These are phyloP conservation scores for Eptatretus burgeri DNA, from an alignment of 2,113 vertebrate genomes.

Conservation along the genomic window DNA sequence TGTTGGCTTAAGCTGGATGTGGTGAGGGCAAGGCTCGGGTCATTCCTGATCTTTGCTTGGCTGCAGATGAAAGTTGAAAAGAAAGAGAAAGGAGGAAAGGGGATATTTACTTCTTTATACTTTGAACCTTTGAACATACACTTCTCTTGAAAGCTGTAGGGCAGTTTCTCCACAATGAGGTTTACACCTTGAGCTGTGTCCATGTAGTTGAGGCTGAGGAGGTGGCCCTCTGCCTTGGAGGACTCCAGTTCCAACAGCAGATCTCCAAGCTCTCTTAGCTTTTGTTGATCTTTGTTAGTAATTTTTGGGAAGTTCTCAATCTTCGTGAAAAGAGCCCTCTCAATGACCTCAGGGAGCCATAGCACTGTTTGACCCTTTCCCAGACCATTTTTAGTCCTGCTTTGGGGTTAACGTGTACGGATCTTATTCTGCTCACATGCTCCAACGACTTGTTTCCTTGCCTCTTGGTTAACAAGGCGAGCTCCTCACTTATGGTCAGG, in stretches of 20 bases:
- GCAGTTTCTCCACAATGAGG: too few relatives aligned
- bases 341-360: constrained; percentile 10
- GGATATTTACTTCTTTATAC: too few relatives aligned
- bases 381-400: constrained; percentile 7
- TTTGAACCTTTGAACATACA: too few relatives aligned
- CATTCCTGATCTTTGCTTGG: too few relatives aligned
- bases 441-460: constrained; percentile 12
- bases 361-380: constrained; percentile 10
- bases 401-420: constrained; percentile 8
- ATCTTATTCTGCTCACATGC: constrained; percentile 10
- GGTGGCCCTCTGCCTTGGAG: too few relatives aligned
- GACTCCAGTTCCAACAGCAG: neutral
- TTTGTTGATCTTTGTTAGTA: neutral
- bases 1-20: too few relatives aligned
- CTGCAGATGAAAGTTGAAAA: too few relatives aligned
- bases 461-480: constrained; percentile 13
- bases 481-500: constrained; percentile 11
- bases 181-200: neutral
- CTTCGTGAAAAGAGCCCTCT: constrained; percentile 11
- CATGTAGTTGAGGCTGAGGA: neutral
- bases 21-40: too few relatives aligned
- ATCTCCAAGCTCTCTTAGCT: constrained; percentile 6
- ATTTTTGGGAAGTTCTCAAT: constrained; percentile 9
- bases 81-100: too few relatives aligned
- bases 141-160: too few relatives aligned